phyloP scores from a whole-genome alignment of 2,888 invertebrate species.

The Macrosiphum euphorbiae region DNA sequence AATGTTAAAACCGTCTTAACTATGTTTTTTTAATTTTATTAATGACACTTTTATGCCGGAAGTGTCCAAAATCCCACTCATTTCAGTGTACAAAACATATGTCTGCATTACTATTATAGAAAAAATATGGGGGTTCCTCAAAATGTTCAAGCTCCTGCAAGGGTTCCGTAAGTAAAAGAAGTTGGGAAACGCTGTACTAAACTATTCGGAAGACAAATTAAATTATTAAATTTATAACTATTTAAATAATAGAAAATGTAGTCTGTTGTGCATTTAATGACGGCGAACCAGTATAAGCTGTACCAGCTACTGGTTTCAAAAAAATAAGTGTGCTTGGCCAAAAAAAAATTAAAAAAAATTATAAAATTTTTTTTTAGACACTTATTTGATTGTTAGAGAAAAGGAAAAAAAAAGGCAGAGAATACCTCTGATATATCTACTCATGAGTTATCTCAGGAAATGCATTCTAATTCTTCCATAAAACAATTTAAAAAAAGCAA shows the following conservation, averaged over 20 bases:
- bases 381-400: neutral
- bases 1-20: slow-evolving; percentile 27
- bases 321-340: slow-evolving; percentile 26
- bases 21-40: slow-evolving; percentile 10
- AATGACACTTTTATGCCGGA: slow-evolving; percentile 3
- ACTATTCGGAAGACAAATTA: neutral
- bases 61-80: slow-evolving; percentile 10
- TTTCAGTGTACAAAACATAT: slow-evolving; percentile 42
- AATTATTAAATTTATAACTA: no score
- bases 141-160: neutral
- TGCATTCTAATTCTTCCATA: neutral
- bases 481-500: neutral
- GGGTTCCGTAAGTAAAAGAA: slow-evolving; percentile 10
- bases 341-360: slow-evolving; percentile 3
- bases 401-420: neutral
- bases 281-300: neutral
- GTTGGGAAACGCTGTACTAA: slow-evolving; percentile 1
- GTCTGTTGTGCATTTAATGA: neutral
- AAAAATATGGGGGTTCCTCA: slow-evolving; percentile 10
- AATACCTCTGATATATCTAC: neutral
- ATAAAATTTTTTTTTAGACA: neutral
- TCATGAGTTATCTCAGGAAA: slow-evolving; percentile 1
- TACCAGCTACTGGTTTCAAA: slow-evolving; percentile 10
- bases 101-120: slow-evolving; percentile 35
- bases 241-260: neutral